Conservation (phyloP, 2,113 vertebrate genomes). For the Ancistrus triradiatus region DNA sequence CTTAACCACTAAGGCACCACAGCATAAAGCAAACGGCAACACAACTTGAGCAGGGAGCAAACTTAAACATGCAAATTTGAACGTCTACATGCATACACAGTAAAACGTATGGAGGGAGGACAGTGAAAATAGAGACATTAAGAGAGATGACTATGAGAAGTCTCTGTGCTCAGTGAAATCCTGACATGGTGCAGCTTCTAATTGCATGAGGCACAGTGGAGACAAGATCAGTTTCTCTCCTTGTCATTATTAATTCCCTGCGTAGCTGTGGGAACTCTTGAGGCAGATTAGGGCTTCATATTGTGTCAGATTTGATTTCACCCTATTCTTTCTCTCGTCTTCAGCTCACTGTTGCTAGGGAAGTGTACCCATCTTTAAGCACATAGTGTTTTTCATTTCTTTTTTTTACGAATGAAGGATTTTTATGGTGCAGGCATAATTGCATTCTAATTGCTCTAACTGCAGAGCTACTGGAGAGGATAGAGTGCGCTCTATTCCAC, state of each 20-base stretch:
- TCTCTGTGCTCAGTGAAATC: too few species aligned
- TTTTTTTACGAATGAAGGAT: neutral
- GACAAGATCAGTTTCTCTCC: neutral
- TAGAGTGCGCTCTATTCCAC: neutral
- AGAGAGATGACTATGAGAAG: too few species aligned
- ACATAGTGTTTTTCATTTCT: constrained; percentile 2
- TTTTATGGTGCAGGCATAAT: neutral
- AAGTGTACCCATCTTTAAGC: constrained; percentile 22
- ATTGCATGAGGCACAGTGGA: neutral
- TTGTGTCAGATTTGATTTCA: constrained; percentile 12
- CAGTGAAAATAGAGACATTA: too few species aligned
- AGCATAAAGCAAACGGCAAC: too few species aligned
- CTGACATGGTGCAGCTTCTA: too few species aligned
- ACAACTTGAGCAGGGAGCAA: too few species aligned
- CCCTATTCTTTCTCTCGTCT: neutral
- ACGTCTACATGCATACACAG: too few species aligned
- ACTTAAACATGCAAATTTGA: too few species aligned
- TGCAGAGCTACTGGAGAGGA: neutral
- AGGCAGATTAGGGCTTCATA: neutral
- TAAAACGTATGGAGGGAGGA: too few species aligned
- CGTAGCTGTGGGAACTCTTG: neutral
- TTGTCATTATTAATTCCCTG: neutral
- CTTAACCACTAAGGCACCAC: too few species aligned
- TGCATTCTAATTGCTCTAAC: constrained; percentile 2
- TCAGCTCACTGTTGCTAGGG: constrained; percentile 29